Base-by-base conservation (phyloP, 2,797 vertebrate species). In the Mormyrus hasselquistii region DNA sequence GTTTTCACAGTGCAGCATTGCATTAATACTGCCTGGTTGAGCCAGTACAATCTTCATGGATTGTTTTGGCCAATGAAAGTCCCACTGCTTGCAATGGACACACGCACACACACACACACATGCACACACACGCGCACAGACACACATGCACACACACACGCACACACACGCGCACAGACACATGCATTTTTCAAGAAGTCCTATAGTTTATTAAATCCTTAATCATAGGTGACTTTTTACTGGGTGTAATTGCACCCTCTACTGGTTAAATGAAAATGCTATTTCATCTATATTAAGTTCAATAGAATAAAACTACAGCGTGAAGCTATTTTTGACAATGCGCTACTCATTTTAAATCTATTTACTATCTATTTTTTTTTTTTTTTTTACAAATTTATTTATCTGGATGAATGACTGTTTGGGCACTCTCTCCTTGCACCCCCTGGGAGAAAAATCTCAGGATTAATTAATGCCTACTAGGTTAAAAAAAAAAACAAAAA, bases 131-230 rank as follows among this genome's bases (percentile, higher is more conserved):
- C 53, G n/a, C 86, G 50, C 44, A 84, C 59, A 86, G 76, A 87
- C 91, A 90, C 91, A 91, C n/a, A n/a, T n/a, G n/a, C 89, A 84
- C 91, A 90, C 91, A 91, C 41, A 52, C 50, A 85, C 2, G 7
- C 69, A 34, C 88, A 44, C 69, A 47, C 88, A 10, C 53, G n/a
- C 86, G 50, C 44, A 84, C 59, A 86, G 76, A 87, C 91, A 90
- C 91, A 91, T 44, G 85, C 22, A 86, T 2, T 5, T 14, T 19
- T 16, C 34, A 44, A 19, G 14, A 79, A 44, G 12, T 79, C 38
- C 38, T 44, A 41, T 79, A 44, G 34, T 79, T 79, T 41, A 41
- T 41, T 16, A 79, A 44, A 16, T 16, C 73, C 2, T 16, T 79
- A 79, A 79, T 69, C 65, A 34, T 34, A 34, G 10, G 29, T 14